These are phyloP conservation scores for Trichacis sp. DNA, from an alignment of 2,888 invertebrate genomes.

Conservation along the genomic window DNA sequence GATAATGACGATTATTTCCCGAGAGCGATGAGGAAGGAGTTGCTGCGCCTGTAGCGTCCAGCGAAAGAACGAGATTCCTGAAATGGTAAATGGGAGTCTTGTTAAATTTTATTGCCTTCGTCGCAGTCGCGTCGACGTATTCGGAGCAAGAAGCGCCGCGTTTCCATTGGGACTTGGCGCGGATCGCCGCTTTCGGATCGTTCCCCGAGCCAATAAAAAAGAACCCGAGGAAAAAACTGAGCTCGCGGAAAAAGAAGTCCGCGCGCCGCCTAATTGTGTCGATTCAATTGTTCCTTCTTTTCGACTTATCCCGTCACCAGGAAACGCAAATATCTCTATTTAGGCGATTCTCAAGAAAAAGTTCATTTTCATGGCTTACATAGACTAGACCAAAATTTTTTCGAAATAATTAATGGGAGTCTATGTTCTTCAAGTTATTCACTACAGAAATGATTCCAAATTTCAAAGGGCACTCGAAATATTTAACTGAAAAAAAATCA, in stretches of 20 bases:
- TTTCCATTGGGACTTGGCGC: slow-evolving; percentile 51
- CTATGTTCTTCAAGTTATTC: no score
- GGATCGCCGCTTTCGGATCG: slow-evolving; percentile 31
- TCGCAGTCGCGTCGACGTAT: slow-evolving; percentile 32
- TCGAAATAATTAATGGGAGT: no score
- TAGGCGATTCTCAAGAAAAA: no score
- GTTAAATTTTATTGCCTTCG: slow-evolving; percentile 62
- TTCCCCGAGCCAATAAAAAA: slow-evolving; percentile 40
- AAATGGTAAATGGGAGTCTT: slow-evolving; percentile 62
- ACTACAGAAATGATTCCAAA: no score
- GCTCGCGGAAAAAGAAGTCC: slow-evolving; percentile 26
- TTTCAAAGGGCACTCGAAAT: no score
- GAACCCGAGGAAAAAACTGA: slow-evolving; percentile 35
- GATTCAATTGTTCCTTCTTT: background rate
- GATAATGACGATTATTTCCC: slow-evolving; percentile 48
- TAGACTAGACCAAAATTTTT: no score
- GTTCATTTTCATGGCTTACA: no score
- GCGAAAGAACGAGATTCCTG: slow-evolving; percentile 50
- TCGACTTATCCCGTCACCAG: background rate
- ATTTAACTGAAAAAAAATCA: no score
- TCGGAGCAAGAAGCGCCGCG: slow-evolving; percentile 53
- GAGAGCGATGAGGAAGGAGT: slow-evolving; percentile 32
- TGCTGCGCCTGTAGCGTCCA: slow-evolving; percentile 16
- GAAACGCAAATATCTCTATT: background rate
- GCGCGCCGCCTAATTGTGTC: background rate